Evolutionary conservation across 2,888 invertebrate genomes (phyloP).

Genomic region (Callyntrura guangdongensis): DNA sequence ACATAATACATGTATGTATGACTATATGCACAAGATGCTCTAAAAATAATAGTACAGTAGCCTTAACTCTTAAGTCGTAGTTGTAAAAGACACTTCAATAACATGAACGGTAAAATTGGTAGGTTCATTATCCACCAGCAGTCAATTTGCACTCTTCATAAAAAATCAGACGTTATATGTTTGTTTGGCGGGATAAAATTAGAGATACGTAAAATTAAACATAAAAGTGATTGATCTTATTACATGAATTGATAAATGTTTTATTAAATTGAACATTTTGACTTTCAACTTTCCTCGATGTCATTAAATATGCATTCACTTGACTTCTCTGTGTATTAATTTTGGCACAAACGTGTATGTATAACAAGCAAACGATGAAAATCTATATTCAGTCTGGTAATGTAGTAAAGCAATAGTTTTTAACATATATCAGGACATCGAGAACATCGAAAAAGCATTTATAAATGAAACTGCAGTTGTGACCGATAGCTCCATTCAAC

Average conservation of each 20-base stretch:
- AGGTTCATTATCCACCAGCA: too few species aligned
- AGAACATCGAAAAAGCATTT: slow-evolving; percentile 74
- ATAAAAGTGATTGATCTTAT: too few species aligned
- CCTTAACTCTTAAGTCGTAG: too few species aligned
- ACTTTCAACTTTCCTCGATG: not conserved
- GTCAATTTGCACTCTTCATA: too few species aligned
- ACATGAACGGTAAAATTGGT: too few species aligned
- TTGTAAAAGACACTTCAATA: too few species aligned
- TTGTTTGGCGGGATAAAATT: too few species aligned
- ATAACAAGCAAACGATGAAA: not conserved
- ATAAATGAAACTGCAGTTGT: slow-evolving; percentile 45
- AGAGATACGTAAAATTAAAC: too few species aligned
- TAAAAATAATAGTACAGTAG: too few species aligned
- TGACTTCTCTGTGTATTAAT: not conserved
- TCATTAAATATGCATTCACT: not conserved
- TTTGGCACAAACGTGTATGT: not conserved
- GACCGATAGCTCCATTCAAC: slow-evolving; percentile 35
- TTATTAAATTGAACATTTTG: not conserved
- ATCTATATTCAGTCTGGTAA: not conserved
- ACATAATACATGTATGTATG: too few species aligned
- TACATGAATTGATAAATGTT: not conserved
- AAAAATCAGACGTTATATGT: too few species aligned
- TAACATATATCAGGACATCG: slow-evolving; percentile 63
- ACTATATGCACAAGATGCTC: too few species aligned
- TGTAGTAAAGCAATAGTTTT: slow-evolving; percentile 26